Percentiles rank a stretch among this genome's conserved stretches.
Conservation (phyloP, 2,888 invertebrate genomes). For the Petrolisthes manimaculis region DNA sequence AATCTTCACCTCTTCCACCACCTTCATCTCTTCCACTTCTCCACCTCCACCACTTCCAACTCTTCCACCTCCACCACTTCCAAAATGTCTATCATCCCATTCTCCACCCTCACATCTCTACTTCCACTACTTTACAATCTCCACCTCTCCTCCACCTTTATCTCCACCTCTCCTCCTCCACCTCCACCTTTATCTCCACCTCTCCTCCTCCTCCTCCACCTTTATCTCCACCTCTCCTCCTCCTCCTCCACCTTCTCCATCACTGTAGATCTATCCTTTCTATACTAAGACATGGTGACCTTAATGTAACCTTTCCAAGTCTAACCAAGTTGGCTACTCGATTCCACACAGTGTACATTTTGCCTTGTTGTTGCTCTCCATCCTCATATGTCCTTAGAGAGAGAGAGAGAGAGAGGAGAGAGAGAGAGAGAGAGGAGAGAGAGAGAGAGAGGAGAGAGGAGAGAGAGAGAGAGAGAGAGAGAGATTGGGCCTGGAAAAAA, state of each 20-base stretch:
- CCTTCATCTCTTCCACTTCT: neutral
- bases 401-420: too few species aligned
- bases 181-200: neutral
- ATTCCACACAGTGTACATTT: too few species aligned
- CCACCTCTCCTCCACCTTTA: neutral
- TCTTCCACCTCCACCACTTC: too few species aligned
- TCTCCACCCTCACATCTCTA: neutral
- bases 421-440: too few species aligned
- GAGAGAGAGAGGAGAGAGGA: conserved; percentile 9
- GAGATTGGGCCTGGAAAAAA: neutral
- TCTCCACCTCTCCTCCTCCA: neutral
- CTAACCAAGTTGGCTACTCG: too few species aligned
- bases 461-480: conserved; percentile 26
- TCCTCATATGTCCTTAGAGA: too few species aligned
- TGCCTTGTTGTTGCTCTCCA: too few species aligned
- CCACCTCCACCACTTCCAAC: neutral
- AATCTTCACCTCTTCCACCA: neutral
- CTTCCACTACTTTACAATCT: neutral
- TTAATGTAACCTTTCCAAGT: too few species aligned
- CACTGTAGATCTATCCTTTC: too few species aligned
- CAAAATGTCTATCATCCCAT: too few species aligned
- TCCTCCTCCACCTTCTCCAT: neutral
- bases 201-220: neutral
- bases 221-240: neutral
- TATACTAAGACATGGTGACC: too few species aligned